Evolutionary conservation across 2,113 vertebrate species (phyloP), one percentile per base, ranked within the genome.

Genomic region (Megaleporinus macrocephalus): DNA sequence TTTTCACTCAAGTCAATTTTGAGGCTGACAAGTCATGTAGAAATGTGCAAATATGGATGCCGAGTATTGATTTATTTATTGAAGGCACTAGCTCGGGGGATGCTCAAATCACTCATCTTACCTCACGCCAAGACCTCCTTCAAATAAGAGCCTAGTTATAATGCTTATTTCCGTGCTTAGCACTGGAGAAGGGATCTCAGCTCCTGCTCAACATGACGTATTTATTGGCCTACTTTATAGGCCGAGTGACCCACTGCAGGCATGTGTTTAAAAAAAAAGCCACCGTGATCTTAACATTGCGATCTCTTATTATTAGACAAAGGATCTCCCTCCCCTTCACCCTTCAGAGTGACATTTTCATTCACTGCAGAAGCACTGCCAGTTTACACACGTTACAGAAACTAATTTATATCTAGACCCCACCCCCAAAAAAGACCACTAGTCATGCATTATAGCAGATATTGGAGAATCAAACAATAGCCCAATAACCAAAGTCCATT

Each of bases 61-160:
- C 24, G 41, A 49, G 70, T 89, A 90, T 90, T 88, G 87, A 90
- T 89, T 87, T 85, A 87, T 89, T 88, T 90, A 89, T 89, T 87
- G 86, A 87, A 87, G 81, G 77, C 65, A 68, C 77, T 71, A 73
- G 85, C 84, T 72, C 62, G 1, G 65, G 84, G 83, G 83, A 86
- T 44, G 78, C 79, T 78, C 53, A 74, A 82, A 86, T 87, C 88
- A 84, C 84, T 89, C 85, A 87, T 86, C 79, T 79, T 62, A 63
- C 70, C 74, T 73, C 79, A 81, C 27, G n/a, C 73, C 53, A 68
- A 85, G 83, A 85, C 79, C 70, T 81, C 82, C 83, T 87, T 73
- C 66, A 83, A 78, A 88, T 85, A 78, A 75, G 47, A 73, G 61
- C 73, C 65, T 76, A 78, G 73, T 83, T 86, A 85, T 83, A 85